These are phyloP conservation scores for Coreoperca whiteheadi DNA, from an alignment of 2,113 vertebrate species.

Conservation along the genomic window DNA sequence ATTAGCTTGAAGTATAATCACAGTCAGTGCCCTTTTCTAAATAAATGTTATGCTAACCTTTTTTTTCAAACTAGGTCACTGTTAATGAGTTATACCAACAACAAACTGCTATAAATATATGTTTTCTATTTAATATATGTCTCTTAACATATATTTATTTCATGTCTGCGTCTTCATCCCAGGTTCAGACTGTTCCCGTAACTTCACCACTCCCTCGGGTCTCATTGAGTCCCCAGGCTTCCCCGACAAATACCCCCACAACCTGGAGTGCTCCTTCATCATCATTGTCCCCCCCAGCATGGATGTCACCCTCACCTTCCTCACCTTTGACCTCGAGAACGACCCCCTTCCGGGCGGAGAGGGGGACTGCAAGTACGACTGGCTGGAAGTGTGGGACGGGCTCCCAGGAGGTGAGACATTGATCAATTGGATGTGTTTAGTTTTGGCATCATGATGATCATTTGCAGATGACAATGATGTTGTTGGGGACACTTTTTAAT, in stretches of 20 bases:
- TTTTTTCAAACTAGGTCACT: background rate
- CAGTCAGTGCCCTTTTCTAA: background rate
- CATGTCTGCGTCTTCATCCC: constrained; percentile 23
- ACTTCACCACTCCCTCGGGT: constrained; percentile 92
- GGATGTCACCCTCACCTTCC: constrained; percentile 94
- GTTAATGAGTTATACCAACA: background rate
- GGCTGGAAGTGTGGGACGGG: constrained; percentile 98
- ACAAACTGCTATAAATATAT: background rate
- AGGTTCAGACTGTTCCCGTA: constrained; percentile 98
- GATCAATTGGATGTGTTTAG: background rate
- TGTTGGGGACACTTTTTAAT: background rate
- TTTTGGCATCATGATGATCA: background rate
- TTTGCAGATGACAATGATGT: background rate
- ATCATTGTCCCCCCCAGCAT: constrained; percentile 95
- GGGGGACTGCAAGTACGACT: constrained; percentile 98
- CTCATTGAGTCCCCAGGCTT: constrained; percentile 96
- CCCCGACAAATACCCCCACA: constrained; percentile 98
- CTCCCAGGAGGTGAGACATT: constrained; percentile 91
- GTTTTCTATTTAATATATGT: background rate
- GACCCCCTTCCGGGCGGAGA: constrained; percentile 94
- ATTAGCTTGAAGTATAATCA: constrained; percentile 27
- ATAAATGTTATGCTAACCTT: background rate
- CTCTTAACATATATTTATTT: background rate
- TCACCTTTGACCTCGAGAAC: constrained; percentile 97
- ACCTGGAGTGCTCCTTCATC: constrained; percentile 96